Conservation (phyloP, 2,113 vertebrate genomes). For the Falcunculus frontatus region DNA sequence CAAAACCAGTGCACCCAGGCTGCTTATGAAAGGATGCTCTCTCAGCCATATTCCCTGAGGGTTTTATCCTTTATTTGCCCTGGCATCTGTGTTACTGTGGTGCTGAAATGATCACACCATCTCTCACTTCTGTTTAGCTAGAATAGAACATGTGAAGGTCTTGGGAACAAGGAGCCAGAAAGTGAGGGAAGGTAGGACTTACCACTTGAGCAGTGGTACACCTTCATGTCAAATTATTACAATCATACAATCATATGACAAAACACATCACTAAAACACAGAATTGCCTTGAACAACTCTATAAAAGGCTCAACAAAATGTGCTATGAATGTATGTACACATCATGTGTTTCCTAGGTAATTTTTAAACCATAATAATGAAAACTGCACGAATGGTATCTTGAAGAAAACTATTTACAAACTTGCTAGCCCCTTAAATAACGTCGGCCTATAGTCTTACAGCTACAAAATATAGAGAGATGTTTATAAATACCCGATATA, state of each 20-base stretch:
- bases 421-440: background rate
- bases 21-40: background rate
- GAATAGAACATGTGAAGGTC: background rate
- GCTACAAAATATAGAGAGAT: background rate
- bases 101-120: background rate
- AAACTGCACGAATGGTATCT: background rate
- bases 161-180: background rate
- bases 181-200: background rate
- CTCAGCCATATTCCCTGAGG: background rate
- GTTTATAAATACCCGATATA: background rate
- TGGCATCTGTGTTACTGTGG: background rate
- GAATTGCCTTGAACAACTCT: background rate
- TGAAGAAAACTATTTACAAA: background rate
- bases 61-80: background rate
- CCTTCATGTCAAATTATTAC: background rate
- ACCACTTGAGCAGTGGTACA: background rate
- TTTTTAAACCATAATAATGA: background rate
- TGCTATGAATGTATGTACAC: background rate
- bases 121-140: background rate
- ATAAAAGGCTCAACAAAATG: background rate
- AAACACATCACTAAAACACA: background rate
- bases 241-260: background rate
- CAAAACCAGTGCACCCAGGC: background rate
- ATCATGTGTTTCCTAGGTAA: background rate
- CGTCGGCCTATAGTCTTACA: background rate